A percentile compares a stretch with the other conserved stretches of the same genome.
Conservation (phyloP, 2,797 vertebrate species). For the Cyprinella venusta region DNA sequence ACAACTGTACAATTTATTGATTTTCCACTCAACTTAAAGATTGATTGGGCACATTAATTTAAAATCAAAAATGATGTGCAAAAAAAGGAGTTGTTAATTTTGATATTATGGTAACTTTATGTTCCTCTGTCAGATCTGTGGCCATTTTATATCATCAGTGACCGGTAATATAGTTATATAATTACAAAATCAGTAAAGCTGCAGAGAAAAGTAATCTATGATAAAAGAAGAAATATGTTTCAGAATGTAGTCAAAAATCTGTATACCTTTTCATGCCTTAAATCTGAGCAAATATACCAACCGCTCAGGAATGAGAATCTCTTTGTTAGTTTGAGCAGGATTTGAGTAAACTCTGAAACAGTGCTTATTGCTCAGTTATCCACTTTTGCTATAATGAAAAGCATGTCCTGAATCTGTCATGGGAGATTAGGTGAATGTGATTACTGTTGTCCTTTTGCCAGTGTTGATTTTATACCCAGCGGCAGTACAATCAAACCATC, state of each 20-base stretch:
- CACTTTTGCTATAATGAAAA: slow-evolving; percentile 94
- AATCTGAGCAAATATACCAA: slow-evolving; percentile 67
- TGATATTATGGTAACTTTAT: not conserved
- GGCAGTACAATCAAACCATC: slow-evolving; percentile 76
- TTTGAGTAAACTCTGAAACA: slow-evolving; percentile 90
- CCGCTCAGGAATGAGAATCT: slow-evolving; percentile 72
- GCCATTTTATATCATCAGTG: not conserved
- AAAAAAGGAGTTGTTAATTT: not conserved
- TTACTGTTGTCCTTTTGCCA: slow-evolving; percentile 91
- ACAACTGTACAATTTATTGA: not conserved
- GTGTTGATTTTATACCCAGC: slow-evolving; percentile 82
- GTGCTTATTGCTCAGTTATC: slow-evolving; percentile 92
- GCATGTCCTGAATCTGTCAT: slow-evolving; percentile 94
- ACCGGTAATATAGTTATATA: not conserved
- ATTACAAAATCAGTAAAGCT: not conserved
- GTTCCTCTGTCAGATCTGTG: not conserved
- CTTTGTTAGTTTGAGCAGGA: slow-evolving; percentile 86
- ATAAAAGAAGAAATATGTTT: not conserved
- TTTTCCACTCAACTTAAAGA: not conserved
- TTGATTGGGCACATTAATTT: not conserved
- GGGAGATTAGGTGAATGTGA: slow-evolving; percentile 94
- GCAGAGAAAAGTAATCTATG: not conserved
- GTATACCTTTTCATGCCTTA: slow-evolving; percentile 67
- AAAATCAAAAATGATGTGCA: not conserved
- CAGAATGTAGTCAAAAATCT: slow-evolving; percentile 61